phyloP scores from a whole-genome alignment of 2,113 vertebrate species.

The Pseudois nayaur region DNA sequence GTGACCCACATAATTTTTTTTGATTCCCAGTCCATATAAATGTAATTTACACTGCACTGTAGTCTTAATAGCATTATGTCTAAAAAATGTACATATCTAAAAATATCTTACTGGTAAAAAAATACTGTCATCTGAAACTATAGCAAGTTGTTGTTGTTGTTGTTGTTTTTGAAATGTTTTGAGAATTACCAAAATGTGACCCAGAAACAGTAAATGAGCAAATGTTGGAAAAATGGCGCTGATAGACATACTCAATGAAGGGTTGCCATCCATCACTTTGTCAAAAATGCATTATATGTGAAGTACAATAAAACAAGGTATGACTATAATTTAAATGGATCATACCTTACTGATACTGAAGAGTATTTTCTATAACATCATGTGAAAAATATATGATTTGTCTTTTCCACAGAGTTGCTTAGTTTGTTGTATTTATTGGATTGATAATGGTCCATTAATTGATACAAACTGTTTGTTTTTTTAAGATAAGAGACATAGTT shows the following conservation, averaged over 20 bases:
- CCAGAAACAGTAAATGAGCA: not conserved
- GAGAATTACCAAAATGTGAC: not conserved
- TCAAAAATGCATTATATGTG: not conserved
- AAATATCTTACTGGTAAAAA: not conserved
- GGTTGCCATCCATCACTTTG: not conserved
- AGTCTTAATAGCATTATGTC: not conserved
- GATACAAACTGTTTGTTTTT: not conserved
- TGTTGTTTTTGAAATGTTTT: not conserved
- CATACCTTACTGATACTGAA: not conserved
- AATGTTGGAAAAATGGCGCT: not conserved
- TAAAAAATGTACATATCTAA: not conserved
- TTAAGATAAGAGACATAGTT: not conserved
- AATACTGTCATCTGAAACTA: not conserved
- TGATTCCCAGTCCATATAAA: not conserved
- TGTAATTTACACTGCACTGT: not conserved
- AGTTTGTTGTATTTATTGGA: not conserved
- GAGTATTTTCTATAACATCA: not conserved
- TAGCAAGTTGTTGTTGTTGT: not conserved
- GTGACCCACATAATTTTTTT: not conserved
- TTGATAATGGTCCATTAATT: not conserved
- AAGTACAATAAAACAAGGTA: not conserved
- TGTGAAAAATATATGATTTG: not conserved
- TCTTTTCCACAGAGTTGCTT: not conserved
- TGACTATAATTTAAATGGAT: not conserved
- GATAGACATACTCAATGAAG: not conserved